Evolutionary conservation across 2,888 invertebrate species (phyloP), one percentile per base, ranked within the genome.

Genomic region (Zygaena filipendulae): DNA sequence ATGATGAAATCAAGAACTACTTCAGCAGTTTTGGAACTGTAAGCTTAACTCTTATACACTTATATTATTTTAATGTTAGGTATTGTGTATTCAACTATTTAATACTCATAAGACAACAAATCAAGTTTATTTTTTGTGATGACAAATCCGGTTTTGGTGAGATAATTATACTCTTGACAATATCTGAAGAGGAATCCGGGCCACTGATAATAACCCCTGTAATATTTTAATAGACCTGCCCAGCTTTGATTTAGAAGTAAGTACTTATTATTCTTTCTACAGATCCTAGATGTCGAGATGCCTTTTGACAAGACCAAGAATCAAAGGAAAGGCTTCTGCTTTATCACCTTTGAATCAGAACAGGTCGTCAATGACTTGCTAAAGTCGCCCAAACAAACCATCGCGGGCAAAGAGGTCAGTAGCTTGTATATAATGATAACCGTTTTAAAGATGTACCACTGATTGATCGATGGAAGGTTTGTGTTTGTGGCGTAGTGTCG

Each of bases 261-360:
- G n/a, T n/a, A n/a, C n/a, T n/a, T n/a, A 33, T 35, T 18, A 39
- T 28, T 32, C 33, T 32, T 30, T 11, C 80, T 81, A 9, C 61
- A 96, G 95, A 93, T 97, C 52, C 88, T 94, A 38, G 95, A 96
- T 54, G 89, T 97, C 32, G 97, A 97, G 75, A 91, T 97, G 89
- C 97, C 97, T 33, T 96, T 93, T 56, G 97, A 97, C 69, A 97
- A 96, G 75, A 90, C 91, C 66, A 97, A 96, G 85, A 95, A 95
- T 67, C 95, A 95, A 71, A 87, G 97, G 52, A 92, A 97, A 82
- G 95, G 92, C 36, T 97, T 97, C 84, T 97, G 96, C 66, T 97
- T 97, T 71, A 95, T 97, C 63, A 97, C 97, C 43, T 97, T 97
- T 58, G 97, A 97, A 62, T 92, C 92, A 14, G 96, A 96, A 70